Evolutionary conservation across 1,140 invertebrate species (phyloP).

Genomic region (Calliopsis andreniformis): DNA sequence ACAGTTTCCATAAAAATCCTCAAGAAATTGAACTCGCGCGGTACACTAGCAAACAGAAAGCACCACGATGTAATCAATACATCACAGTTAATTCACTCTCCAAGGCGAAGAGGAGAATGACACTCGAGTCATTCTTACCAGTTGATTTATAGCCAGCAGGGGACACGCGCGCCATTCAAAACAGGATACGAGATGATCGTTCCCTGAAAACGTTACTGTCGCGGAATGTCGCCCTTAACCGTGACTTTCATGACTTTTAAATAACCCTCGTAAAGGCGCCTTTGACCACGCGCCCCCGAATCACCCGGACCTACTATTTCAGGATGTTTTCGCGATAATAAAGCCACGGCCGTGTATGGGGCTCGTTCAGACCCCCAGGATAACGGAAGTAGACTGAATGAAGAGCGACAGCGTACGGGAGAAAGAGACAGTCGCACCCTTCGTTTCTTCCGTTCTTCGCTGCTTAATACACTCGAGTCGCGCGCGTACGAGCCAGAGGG

Average conservation of each 20-base stretch:
- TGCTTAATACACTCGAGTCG: slow-evolving; percentile 20
- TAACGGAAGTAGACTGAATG: slow-evolving; percentile 64
- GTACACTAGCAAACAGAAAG: too few relatives aligned
- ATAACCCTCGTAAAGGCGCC: slow-evolving; percentile 43
- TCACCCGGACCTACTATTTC: slow-evolving; percentile 22
- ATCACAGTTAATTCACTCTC: too few relatives aligned
- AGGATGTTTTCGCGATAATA: slow-evolving; percentile 64
- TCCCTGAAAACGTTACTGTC: slow-evolving; percentile 9
- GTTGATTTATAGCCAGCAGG: not conserved
- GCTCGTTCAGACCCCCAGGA: slow-evolving; percentile 48
- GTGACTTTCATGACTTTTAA: slow-evolving; percentile 44
- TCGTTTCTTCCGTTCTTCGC: slow-evolving; percentile 38
- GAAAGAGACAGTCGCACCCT: slow-evolving; percentile 47
- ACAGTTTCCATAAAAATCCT: too few relatives aligned
- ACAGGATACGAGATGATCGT: slow-evolving; percentile 7
- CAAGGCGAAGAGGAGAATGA: too few relatives aligned
- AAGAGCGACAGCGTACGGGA: slow-evolving; percentile 27
- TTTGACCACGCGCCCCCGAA: slow-evolving; percentile 20
- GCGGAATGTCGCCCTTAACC: slow-evolving; percentile 31
- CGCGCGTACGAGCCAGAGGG: not conserved
- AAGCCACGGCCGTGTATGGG: slow-evolving; percentile 36
- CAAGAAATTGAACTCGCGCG: too few relatives aligned
- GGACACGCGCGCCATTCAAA: not conserved
- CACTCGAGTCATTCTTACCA: too few relatives aligned
- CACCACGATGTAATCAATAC: too few relatives aligned